Evolutionary conservation across 2,797 vertebrate species (phyloP).

Genomic region (Fratercula arctica): DNA sequence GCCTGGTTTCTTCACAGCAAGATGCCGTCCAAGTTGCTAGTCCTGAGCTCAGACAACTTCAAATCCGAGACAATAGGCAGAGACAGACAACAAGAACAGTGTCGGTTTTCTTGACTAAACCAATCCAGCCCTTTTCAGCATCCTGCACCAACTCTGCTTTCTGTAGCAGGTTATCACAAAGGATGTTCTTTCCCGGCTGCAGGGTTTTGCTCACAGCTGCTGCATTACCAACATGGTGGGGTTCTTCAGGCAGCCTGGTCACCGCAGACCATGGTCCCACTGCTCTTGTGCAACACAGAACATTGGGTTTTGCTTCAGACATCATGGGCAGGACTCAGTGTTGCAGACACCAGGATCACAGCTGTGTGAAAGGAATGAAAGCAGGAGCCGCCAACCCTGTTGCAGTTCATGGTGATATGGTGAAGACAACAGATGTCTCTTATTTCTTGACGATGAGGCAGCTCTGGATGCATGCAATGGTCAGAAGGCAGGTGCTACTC

Average conservation of each 20-base stretch:
- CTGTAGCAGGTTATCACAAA: not conserved
- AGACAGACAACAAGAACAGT: accelerated
- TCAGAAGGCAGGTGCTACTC: not conserved
- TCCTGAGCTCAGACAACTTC: not conserved
- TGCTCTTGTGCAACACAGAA: not conserved
- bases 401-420: not conserved
- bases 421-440: not conserved
- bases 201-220: not conserved
- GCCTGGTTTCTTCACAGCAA: not conserved
- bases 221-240: not conserved
- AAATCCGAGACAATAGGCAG: not conserved
- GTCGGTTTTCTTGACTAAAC: not conserved
- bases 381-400: not conserved
- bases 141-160: not conserved
- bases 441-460: not conserved
- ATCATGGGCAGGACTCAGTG: not conserved
- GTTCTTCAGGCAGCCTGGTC: not conserved
- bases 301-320: not conserved
- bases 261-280: not conserved
- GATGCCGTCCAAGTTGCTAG: not conserved
- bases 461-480: not conserved
- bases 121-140: not conserved
- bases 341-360: not conserved
- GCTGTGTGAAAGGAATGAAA: not conserved
- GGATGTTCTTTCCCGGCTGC: not conserved